Percentiles rank a stretch among this genome's conserved stretches.
Conservation (phyloP, 2,888 invertebrate species). For the Ceraclea dissimilis region DNA sequence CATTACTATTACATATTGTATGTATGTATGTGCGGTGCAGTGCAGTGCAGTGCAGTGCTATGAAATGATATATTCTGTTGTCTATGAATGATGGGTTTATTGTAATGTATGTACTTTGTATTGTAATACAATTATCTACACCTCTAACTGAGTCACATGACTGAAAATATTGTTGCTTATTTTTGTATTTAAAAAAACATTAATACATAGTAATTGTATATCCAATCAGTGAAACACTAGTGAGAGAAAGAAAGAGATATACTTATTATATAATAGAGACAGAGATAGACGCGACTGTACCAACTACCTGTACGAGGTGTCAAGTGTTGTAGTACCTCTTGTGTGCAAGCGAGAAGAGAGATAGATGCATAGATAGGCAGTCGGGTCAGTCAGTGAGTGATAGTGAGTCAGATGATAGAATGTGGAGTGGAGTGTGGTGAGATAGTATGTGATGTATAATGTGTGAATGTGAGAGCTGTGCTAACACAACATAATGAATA, state of each 20-base stretch:
- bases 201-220: constrained; percentile 25
- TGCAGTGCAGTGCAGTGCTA: too few relatives aligned
- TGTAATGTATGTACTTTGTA: neutral
- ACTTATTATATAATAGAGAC: too few relatives aligned
- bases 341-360: neutral
- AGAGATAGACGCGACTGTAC: neutral
- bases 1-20: neutral
- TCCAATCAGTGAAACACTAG: constrained; percentile 16
- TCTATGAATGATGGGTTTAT: neutral
- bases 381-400: too few relatives aligned
- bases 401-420: too few relatives aligned
- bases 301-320: constrained; percentile 15
- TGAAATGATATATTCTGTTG: neutral
- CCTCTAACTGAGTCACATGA: constrained; percentile 25
- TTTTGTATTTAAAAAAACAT: constrained; percentile 27
- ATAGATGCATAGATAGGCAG: too few relatives aligned
- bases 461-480: too few relatives aligned
- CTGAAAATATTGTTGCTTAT: constrained; percentile 26
- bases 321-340: constrained; percentile 3
- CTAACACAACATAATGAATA: too few relatives aligned
- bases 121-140: neutral
- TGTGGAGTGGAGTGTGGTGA: too few relatives aligned
- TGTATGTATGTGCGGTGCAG: neutral
- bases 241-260: too few relatives aligned
- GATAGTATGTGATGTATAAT: too few relatives aligned